These are phyloP conservation scores for Tiliqua scincoides DNA, from an alignment of 2,113 vertebrate species.

Conservation along the genomic window DNA sequence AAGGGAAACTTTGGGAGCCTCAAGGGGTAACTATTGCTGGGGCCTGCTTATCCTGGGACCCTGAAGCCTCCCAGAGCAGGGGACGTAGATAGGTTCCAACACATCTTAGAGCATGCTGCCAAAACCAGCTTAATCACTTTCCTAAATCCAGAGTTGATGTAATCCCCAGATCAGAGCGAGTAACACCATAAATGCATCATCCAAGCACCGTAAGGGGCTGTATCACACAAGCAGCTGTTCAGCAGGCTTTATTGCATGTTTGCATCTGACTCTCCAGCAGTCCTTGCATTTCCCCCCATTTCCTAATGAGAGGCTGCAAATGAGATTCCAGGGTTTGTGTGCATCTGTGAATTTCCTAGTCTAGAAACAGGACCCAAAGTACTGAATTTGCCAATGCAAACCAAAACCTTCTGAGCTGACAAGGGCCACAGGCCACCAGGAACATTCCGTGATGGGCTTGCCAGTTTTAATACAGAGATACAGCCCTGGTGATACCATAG, in stretches of 20 bases:
- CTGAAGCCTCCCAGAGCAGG: neutral
- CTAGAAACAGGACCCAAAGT: neutral
- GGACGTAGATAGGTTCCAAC: neutral
- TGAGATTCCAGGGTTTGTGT: slow-evolving; percentile 53
- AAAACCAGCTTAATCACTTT: slow-evolving; percentile 26
- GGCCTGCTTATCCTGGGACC: neutral
- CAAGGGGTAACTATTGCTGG: neutral
- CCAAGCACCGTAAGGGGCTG: slow-evolving; percentile 30
- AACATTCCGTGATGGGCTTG: fast-evolving
- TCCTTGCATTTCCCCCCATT: slow-evolving; percentile 61
- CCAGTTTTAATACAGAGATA: neutral
- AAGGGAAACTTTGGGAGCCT: neutral
- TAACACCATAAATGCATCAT: slow-evolving; percentile 61
- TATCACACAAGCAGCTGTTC: slow-evolving; percentile 70
- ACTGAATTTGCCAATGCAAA: neutral
- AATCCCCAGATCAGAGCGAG: slow-evolving; percentile 49
- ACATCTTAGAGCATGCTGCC: neutral
- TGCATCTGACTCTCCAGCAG: slow-evolving; percentile 53
- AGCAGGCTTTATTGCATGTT: slow-evolving; percentile 69
- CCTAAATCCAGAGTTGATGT: slow-evolving; percentile 50
- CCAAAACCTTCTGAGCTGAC: neutral
- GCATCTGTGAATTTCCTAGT: neutral
- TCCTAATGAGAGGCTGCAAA: slow-evolving; percentile 67
- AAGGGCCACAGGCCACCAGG: neutral
- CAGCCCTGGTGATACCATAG: too few species aligned